These are phyloP conservation scores for Cosmia trapezina DNA, from an alignment of 2,888 invertebrate genomes.

Conservation along the genomic window DNA sequence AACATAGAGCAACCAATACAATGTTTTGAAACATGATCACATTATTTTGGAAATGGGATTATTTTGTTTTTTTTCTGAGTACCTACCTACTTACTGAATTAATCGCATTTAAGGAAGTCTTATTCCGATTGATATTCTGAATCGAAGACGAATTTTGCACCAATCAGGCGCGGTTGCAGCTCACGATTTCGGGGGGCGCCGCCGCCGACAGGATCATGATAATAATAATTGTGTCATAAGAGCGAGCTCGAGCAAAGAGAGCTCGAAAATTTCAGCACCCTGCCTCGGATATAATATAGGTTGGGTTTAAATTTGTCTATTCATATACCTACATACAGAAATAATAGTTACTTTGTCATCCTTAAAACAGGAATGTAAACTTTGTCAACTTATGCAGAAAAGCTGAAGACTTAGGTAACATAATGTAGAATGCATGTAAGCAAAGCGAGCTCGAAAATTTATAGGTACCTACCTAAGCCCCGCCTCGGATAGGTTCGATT, in stretches of 20 bases:
- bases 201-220: background rate
- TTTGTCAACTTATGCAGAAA: too few relatives aligned
- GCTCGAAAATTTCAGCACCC: background rate
- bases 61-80: slow-evolving; percentile 15
- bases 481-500: background rate
- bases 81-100: background rate
- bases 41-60: slow-evolving; percentile 18
- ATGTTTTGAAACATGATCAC: slow-evolving; percentile 51
- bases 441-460: background rate
- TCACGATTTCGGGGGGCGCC: background rate
- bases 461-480: background rate
- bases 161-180: background rate
- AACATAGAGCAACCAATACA: slow-evolving; percentile 45
- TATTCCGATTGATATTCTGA: background rate
- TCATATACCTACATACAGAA: background rate
- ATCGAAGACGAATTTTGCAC: background rate
- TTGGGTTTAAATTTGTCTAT: background rate
- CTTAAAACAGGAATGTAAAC: background rate
- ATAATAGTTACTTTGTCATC: background rate
- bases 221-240: background rate
- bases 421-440: background rate
- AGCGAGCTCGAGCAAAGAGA: background rate
- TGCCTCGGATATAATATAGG: background rate
- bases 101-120: background rate
- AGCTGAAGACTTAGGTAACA: background rate